Conservation (phyloP, 1,140 invertebrate genomes). For the Belonocnema kinseyi region DNA sequence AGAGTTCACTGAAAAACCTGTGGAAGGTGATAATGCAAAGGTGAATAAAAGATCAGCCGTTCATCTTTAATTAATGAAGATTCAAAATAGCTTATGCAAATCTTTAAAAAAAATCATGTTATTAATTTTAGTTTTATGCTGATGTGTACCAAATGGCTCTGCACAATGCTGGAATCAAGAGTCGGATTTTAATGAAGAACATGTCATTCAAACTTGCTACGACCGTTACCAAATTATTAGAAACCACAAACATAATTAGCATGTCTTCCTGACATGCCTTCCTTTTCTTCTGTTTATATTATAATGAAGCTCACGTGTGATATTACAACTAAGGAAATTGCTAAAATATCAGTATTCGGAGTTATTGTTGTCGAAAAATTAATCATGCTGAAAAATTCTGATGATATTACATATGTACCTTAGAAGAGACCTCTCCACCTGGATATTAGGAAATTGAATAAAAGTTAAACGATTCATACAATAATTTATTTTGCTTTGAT, state of each 20-base stretch:
- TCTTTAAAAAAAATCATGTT: slow-evolving; percentile 1
- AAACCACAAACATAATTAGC: slow-evolving; percentile 69
- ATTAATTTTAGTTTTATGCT: slow-evolving; percentile 79
- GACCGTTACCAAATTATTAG: slow-evolving; percentile 66
- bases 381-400: background rate
- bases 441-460: slow-evolving; percentile 5
- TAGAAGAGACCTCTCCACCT: too few species aligned
- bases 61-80: slow-evolving; percentile 29
- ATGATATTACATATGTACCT: background rate
- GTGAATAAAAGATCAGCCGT: slow-evolving; percentile 46
- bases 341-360: too few species aligned
- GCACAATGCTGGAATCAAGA: slow-evolving; percentile 69
- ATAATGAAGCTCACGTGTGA: background rate
- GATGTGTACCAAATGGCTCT: slow-evolving; percentile 80
- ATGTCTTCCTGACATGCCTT: slow-evolving; percentile 66
- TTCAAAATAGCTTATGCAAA: slow-evolving; percentile 27
- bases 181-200: slow-evolving; percentile 62
- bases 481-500: slow-evolving; percentile 54
- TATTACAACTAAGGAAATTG: background rate
- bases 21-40: slow-evolving; percentile 76
- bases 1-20: slow-evolving; percentile 78
- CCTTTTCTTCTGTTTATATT: background rate
- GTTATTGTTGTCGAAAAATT: too few species aligned
- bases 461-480: slow-evolving; percentile 52
- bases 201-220: slow-evolving; percentile 67